A percentile compares a stretch with the other conserved stretches of the same genome.
These are phyloP conservation scores for Drosophila pectinifera DNA, from an alignment of 1,140 invertebrate genomes.

Conservation along the genomic window DNA sequence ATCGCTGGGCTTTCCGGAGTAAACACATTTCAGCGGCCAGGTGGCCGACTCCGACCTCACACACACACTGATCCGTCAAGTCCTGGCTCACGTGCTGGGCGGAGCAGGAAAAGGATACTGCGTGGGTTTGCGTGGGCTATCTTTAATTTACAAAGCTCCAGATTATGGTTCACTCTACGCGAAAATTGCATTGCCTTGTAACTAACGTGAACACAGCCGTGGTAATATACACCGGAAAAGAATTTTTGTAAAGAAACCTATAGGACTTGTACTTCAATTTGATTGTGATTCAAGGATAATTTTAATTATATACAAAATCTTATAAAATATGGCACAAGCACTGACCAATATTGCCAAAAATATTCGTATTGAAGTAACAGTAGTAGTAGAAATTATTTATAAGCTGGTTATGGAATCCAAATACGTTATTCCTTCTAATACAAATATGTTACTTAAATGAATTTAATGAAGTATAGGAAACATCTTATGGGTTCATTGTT, in stretches of 20 bases:
- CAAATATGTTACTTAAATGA: too few relatives aligned
- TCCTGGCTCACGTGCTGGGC: constrained; percentile 6
- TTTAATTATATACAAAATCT: not conserved
- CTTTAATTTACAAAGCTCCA: constrained; percentile 16
- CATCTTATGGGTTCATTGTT: too few relatives aligned
- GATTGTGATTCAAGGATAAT: too few relatives aligned
- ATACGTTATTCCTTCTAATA: too few relatives aligned
- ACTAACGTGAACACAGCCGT: not conserved
- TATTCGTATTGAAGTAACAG: too few relatives aligned
- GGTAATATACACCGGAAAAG: not conserved
- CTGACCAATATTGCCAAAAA: not conserved
- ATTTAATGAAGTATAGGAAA: not conserved
- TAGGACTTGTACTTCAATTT: not conserved
- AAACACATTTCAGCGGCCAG: constrained; percentile 18
- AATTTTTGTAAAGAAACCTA: not conserved
- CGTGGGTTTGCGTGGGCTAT: constrained; percentile 9
- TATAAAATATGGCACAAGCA: too few relatives aligned
- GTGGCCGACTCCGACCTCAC: constrained; percentile 2
- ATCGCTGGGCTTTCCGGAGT: constrained; percentile 56
- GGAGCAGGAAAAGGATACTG: constrained; percentile 7
- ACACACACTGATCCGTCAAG: constrained; percentile 6
- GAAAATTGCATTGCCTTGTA: not conserved
- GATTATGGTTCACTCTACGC: not conserved
- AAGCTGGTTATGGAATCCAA: too few relatives aligned
- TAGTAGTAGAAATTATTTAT: too few relatives aligned